These are phyloP conservation scores for Spilogale gracilis DNA, from an alignment of 2,113 vertebrate genomes.

Conservation along the genomic window DNA sequence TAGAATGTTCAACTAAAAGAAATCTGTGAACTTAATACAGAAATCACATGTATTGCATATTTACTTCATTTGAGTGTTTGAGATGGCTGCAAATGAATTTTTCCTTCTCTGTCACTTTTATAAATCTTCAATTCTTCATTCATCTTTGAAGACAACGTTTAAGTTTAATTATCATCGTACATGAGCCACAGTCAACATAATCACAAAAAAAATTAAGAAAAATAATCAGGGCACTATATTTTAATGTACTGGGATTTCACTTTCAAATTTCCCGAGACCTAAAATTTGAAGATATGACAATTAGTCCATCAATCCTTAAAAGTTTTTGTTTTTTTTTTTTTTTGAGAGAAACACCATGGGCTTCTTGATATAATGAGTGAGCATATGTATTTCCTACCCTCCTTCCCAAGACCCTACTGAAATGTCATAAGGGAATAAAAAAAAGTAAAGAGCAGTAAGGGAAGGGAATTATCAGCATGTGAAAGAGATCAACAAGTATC, in stretches of 20 bases:
- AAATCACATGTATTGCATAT: not conserved
- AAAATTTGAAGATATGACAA: constrained; percentile 10
- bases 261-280: constrained; percentile 35
- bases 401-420: not conserved
- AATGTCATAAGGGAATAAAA: not conserved
- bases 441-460: not conserved
- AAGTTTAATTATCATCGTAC: not conserved
- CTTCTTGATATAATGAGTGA: not conserved
- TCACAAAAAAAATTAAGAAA: constrained; percentile 49
- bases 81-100: not conserved
- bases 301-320: constrained; percentile 22
- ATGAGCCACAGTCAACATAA: not conserved
- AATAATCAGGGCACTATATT: not conserved
- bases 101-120: not conserved
- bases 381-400: not conserved
- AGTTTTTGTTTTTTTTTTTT: not conserved
- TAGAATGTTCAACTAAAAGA: not conserved
- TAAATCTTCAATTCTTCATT: constrained; percentile 47
- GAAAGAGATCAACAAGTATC: not conserved
- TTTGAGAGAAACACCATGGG: not conserved
- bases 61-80: not conserved
- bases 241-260: constrained; percentile 6
- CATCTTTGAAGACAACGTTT: constrained; percentile 19
- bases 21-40: not conserved
- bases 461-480: not conserved